These are phyloP conservation scores for Cephonodes hylas DNA, from an alignment of 2,888 invertebrate genomes.

Conservation along the genomic window DNA sequence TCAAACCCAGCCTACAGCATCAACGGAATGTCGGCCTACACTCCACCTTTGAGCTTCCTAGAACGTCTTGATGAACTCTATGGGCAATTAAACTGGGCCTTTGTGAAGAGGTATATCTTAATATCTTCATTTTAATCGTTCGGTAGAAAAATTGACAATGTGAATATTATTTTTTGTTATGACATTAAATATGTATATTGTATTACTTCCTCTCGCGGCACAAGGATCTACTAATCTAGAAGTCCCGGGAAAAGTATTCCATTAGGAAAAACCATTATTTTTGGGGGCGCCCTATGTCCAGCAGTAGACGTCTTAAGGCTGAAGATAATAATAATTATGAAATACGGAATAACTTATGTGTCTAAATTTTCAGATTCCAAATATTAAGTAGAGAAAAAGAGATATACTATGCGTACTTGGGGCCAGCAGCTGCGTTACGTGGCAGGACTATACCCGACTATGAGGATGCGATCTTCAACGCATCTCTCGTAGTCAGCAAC, in stretches of 20 bases:
- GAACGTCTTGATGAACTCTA: constrained; percentile 37
- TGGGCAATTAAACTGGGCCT: constrained; percentile 28
- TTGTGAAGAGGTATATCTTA: constrained; percentile 33
- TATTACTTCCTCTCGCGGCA: too few relatives aligned
- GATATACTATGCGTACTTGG: constrained; percentile 35
- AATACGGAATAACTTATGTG: neutral
- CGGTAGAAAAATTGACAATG: too few relatives aligned
- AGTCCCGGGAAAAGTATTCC: too few relatives aligned
- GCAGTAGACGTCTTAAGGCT: too few relatives aligned
- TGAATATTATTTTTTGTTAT: too few relatives aligned
- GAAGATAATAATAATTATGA: too few relatives aligned
- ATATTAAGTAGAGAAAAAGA: constrained; percentile 22
- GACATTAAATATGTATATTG: too few relatives aligned
- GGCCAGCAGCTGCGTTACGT: constrained; percentile 34
- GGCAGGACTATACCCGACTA: constrained; percentile 37
- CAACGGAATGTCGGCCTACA: constrained; percentile 29
- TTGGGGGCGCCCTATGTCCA: too few relatives aligned
- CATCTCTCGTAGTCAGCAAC: constrained; percentile 50
- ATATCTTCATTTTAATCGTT: too few relatives aligned
- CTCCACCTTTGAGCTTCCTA: constrained; percentile 35
- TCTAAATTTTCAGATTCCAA: constrained; percentile 21
- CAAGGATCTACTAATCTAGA: too few relatives aligned
- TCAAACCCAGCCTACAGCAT: constrained; percentile 45
- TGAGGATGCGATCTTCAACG: constrained; percentile 43
- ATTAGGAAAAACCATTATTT: too few relatives aligned